Evolutionary conservation across 2,113 vertebrate genomes (phyloP).

Genomic region (Pedetes capensis): DNA sequence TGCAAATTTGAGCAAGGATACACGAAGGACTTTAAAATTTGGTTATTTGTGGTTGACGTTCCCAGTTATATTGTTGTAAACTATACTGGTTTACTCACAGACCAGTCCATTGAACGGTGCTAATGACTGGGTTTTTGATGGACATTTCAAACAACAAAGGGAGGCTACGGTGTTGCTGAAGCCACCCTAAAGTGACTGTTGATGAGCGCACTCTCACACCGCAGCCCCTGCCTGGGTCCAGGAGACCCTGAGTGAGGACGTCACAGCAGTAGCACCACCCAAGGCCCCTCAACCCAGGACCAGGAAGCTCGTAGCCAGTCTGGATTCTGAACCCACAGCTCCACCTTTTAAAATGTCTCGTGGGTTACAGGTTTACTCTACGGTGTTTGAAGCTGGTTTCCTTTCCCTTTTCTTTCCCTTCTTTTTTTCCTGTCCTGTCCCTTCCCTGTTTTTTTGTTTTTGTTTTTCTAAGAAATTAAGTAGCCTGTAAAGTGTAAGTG

Average conservation of each 20-base stretch:
- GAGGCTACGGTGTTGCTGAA: neutral
- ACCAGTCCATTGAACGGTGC: neutral
- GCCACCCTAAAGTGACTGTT: neutral
- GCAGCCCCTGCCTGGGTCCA: neutral
- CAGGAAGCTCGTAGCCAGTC: no score
- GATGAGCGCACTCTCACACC: neutral
- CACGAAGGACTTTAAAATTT: neutral
- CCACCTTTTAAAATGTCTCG: neutral
- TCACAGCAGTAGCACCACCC: rapidly evolving
- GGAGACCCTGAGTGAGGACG: neutral
- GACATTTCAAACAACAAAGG: neutral
- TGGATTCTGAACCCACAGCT: neutral
- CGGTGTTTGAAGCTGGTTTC: neutral
- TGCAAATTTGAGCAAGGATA: neutral
- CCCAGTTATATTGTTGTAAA: neutral
- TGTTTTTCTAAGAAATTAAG: neutral
- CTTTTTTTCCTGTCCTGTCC: no score
- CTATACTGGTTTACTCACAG: neutral
- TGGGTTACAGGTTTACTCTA: neutral
- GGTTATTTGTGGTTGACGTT: neutral
- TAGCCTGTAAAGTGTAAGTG: neutral
- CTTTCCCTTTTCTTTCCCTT: neutral
- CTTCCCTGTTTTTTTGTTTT: no score
- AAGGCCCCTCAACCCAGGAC: no score
- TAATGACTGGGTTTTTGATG: neutral